phyloP scores from a whole-genome alignment of 2,888 invertebrate genomes.

The Petrolisthes manimaculis region DNA sequence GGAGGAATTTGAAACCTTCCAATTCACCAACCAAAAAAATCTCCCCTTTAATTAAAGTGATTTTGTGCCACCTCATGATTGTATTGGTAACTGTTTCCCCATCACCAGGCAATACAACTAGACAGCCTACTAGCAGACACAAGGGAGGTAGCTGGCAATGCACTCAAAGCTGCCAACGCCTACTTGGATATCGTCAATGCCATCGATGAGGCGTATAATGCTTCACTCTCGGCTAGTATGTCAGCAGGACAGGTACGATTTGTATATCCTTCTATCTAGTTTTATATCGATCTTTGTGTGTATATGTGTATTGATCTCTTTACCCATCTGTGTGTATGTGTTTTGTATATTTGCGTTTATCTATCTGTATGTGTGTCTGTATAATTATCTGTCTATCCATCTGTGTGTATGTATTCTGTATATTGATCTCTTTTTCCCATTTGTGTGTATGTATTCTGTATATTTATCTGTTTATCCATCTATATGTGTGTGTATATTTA shows the following conservation, averaged over 20 bases:
- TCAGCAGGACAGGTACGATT: slow-evolving; percentile 77
- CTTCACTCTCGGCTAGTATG: slow-evolving; percentile 78
- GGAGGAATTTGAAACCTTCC: too few relatives aligned
- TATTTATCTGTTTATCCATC: too few relatives aligned
- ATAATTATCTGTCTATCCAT: neutral
- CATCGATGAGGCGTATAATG: slow-evolving; percentile 78
- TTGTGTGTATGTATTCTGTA: too few relatives aligned
- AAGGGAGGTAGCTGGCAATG: slow-evolving; percentile 80
- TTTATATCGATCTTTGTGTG: neutral
- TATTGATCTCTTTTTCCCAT: too few relatives aligned
- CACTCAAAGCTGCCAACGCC: slow-evolving; percentile 88
- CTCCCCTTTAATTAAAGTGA: too few relatives aligned
- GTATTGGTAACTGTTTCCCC: too few relatives aligned
- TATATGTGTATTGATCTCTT: neutral
- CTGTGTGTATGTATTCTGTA: neutral
- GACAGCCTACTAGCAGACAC: slow-evolving; percentile 78
- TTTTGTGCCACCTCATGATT: too few relatives aligned
- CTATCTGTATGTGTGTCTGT: neutral
- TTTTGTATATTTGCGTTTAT: neutral
- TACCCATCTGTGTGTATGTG: neutral
- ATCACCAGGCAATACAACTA: slow-evolving; percentile 75
- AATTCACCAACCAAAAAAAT: too few relatives aligned
- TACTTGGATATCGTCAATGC: slow-evolving; percentile 86
- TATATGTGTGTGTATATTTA: neutral
- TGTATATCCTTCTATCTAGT: too few relatives aligned